These are phyloP conservation scores for Chalcosyrphus nemorum DNA, from an alignment of 2,888 invertebrate genomes.

Conservation along the genomic window DNA sequence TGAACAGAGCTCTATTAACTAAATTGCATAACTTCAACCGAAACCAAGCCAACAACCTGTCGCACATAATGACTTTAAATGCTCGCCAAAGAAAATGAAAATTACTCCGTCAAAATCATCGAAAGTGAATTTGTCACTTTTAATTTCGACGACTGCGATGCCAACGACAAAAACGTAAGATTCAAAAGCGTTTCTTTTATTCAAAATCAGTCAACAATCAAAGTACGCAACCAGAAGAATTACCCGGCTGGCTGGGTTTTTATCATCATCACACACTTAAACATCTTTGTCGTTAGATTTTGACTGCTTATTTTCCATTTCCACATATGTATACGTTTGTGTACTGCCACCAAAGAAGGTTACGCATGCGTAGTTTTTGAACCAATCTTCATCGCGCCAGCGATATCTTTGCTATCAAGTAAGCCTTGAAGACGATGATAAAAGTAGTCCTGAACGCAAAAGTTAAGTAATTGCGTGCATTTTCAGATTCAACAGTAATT, in stretches of 20 bases:
- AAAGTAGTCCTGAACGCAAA: conserved; percentile 58
- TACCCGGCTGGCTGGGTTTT: conserved; percentile 57
- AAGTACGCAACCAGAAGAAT: conserved; percentile 56
- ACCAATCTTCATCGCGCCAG: conserved; percentile 13
- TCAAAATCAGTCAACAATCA: conserved; percentile 57
- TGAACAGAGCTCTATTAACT: not conserved
- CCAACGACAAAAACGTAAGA: not conserved
- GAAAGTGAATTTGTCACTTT: conserved; percentile 72
- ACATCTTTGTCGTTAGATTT: conserved; percentile 17
- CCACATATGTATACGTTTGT: too few relatives aligned
- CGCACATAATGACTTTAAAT: conserved; percentile 19
- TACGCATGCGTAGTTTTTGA: conserved; percentile 58
- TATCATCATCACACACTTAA: conserved; percentile 35
- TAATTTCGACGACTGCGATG: too few relatives aligned
- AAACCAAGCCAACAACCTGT: conserved; percentile 11
- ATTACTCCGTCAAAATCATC: conserved; percentile 27
- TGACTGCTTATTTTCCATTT: conserved; percentile 62
- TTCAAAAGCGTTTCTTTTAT: conserved; percentile 44
- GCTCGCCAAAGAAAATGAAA: conserved; percentile 7
- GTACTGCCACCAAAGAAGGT: conserved; percentile 8
- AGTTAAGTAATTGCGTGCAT: conserved; percentile 69
- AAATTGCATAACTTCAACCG: conserved; percentile 46
- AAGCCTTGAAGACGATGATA: conserved; percentile 22
- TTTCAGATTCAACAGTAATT: conserved; percentile 74
- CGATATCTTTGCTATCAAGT: conserved; percentile 17